Conservation (phyloP, 2,113 vertebrate genomes). For the Melanerpes aurifrons region DNA sequence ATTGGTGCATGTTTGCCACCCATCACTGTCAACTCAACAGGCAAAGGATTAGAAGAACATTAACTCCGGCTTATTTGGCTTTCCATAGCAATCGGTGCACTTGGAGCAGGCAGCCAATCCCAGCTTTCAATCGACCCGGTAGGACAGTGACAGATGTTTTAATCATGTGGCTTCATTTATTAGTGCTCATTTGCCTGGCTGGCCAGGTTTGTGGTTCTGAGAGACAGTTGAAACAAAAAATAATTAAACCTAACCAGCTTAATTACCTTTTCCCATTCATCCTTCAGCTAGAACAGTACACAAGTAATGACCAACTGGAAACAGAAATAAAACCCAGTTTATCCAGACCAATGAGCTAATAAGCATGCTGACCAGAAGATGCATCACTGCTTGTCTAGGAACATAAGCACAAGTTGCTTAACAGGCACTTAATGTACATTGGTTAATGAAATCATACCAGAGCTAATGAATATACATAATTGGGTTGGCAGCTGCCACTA, state of each 20-base stretch:
- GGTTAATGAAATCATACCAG: constrained; percentile 60
- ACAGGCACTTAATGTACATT: constrained; percentile 23
- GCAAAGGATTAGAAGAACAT: constrained; percentile 73
- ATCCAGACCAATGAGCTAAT: constrained; percentile 1
- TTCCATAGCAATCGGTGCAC: constrained; percentile 48
- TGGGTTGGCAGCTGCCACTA: constrained; percentile 40
- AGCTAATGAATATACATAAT: constrained; percentile 54
- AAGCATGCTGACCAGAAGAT: not conserved
- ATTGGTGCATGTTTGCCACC: constrained; percentile 69
- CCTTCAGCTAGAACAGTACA: constrained; percentile 17
- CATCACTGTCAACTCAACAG: constrained; percentile 75
- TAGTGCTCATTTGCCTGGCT: constrained; percentile 58
- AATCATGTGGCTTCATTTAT: constrained; percentile 74
- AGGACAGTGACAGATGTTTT: constrained; percentile 81
- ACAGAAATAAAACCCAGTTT: constrained; percentile 35
- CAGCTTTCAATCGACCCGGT: constrained; percentile 28
- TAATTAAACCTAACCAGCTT: constrained; percentile 69
- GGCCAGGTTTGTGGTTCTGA: constrained; percentile 58
- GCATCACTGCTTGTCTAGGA: constrained; percentile 43
- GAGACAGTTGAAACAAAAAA: constrained; percentile 69
- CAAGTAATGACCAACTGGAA: constrained; percentile 48
- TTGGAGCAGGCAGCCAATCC: constrained; percentile 34
- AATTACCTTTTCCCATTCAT: constrained; percentile 64
- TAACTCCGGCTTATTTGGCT: constrained; percentile 75
- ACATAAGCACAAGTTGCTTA: constrained; percentile 42